Evolutionary conservation across 2,797 vertebrate genomes (phyloP).

Genomic region (Taeniopygia guttata): DNA sequence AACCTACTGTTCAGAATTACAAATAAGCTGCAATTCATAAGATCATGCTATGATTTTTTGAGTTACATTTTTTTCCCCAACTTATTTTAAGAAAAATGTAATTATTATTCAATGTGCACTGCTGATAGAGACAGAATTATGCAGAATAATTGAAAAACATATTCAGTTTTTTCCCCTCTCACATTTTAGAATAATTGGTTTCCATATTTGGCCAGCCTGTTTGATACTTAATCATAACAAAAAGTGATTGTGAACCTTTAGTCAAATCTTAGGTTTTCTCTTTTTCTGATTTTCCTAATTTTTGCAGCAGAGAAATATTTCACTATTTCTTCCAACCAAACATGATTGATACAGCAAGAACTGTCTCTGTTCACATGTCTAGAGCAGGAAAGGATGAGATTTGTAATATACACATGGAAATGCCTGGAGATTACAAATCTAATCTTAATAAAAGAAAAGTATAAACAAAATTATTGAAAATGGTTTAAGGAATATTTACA

Average conservation of each 20-base stretch:
- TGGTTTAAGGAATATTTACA: neutral
- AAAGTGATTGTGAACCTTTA: neutral
- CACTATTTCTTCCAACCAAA: neutral
- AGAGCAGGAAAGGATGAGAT: neutral
- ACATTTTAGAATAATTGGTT: neutral
- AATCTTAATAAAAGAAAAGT: neutral
- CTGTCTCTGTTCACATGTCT: neutral
- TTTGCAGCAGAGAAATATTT: neutral
- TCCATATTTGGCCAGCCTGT: neutral
- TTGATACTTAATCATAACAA: neutral
- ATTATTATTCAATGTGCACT: neutral
- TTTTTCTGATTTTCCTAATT: neutral
- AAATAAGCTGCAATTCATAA: neutral
- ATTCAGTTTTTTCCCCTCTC: neutral
- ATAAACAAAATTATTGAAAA: neutral
- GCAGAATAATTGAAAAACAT: neutral
- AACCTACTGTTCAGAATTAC: neutral
- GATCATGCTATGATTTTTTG: accelerated
- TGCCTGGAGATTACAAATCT: neutral
- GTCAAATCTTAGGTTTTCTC: neutral
- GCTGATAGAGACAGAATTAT: neutral
- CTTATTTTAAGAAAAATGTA: neutral
- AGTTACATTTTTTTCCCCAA: neutral
- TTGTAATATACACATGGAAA: neutral
- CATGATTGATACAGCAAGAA: neutral